These are phyloP conservation scores for Menidia menidia DNA, from an alignment of 2,797 vertebrate genomes.

Conservation along the genomic window DNA sequence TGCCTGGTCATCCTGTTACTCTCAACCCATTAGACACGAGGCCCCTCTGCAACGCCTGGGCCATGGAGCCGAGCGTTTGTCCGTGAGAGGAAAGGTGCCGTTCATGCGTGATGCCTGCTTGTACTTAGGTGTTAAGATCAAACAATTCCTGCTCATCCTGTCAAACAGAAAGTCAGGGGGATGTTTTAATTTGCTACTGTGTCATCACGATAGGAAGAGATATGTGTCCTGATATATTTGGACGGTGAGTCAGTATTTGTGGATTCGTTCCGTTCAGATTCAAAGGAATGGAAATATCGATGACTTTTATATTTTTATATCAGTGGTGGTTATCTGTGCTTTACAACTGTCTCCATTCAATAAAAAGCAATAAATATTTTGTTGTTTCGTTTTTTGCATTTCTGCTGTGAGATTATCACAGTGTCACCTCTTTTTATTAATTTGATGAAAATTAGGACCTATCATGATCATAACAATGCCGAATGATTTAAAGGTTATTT, in stretches of 20 bases:
- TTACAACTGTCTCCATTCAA: slow-evolving; percentile 19
- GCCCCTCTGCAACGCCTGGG: slow-evolving; percentile 37
- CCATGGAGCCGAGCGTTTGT: slow-evolving; percentile 64
- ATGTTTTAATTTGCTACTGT: slow-evolving; percentile 68
- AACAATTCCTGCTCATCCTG: slow-evolving; percentile 76
- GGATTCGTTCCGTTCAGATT: slow-evolving; percentile 30
- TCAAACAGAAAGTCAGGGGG: slow-evolving; percentile 66
- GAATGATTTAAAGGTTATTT: too few species aligned
- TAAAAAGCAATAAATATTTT: slow-evolving; percentile 1
- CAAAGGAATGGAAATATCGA: slow-evolving; percentile 38
- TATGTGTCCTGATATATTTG: slow-evolving; percentile 26
- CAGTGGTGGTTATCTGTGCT: slow-evolving; percentile 20
- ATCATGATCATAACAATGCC: too few species aligned
- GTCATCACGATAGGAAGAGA: slow-evolving; percentile 47
- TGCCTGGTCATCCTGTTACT: slow-evolving; percentile 71
- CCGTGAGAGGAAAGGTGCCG: slow-evolving; percentile 55
- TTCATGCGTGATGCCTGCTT: slow-evolving; percentile 71
- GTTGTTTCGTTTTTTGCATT: neutral
- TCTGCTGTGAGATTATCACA: neutral
- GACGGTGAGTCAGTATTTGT: slow-evolving; percentile 52
- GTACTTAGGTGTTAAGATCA: slow-evolving; percentile 81
- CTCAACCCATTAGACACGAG: slow-evolving; percentile 79
- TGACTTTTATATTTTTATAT: slow-evolving; percentile 4
- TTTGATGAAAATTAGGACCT: neutral
- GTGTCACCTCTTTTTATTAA: neutral